A percentile compares a stretch with the other conserved stretches of the same genome.
Evolutionary conservation across 2,113 vertebrate species (phyloP).

Genomic region (Poeciliopsis retropinna): DNA sequence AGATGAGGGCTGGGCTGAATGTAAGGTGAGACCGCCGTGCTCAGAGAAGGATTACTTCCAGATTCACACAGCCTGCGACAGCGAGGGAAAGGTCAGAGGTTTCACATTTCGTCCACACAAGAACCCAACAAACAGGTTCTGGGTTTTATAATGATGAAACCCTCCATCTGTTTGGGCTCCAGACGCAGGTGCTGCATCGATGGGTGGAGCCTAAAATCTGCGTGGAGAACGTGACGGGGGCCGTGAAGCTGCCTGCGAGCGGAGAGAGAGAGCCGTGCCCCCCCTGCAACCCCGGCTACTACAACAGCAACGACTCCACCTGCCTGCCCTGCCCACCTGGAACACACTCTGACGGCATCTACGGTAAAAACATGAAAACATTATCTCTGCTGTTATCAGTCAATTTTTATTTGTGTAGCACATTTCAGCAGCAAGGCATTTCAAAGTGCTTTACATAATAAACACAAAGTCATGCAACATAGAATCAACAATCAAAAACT

Average conservation of each 20-base stretch:
- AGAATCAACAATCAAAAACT: no score
- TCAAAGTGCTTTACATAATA: no score
- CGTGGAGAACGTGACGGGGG: conserved; percentile 83
- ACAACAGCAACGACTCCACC: conserved; percentile 90
- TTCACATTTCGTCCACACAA: neutral
- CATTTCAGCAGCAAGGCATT: no score
- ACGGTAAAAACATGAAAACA: conserved; percentile 73
- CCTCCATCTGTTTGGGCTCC: conserved; percentile 8
- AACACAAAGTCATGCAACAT: no score
- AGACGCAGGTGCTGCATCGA: conserved; percentile 93
- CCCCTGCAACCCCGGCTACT: conserved; percentile 96
- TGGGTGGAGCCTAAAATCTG: conserved; percentile 98
- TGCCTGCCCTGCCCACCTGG: conserved; percentile 90
- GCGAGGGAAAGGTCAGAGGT: conserved; percentile 88
- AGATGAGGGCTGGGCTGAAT: conserved; percentile 90
- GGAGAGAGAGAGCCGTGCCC: conserved; percentile 91
- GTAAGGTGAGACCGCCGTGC: conserved; percentile 86
- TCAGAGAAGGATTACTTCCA: conserved; percentile 92
- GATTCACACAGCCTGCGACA: conserved; percentile 92
- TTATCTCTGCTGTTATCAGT: no score
- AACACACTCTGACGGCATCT: conserved; percentile 89
- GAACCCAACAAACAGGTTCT: neutral
- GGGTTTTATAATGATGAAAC: neutral
- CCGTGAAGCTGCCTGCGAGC: conserved; percentile 86
- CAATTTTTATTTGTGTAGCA: no score